Base-by-base conservation (phyloP, 2,797 vertebrate genomes). In the Telmatherina bonti region DNA sequence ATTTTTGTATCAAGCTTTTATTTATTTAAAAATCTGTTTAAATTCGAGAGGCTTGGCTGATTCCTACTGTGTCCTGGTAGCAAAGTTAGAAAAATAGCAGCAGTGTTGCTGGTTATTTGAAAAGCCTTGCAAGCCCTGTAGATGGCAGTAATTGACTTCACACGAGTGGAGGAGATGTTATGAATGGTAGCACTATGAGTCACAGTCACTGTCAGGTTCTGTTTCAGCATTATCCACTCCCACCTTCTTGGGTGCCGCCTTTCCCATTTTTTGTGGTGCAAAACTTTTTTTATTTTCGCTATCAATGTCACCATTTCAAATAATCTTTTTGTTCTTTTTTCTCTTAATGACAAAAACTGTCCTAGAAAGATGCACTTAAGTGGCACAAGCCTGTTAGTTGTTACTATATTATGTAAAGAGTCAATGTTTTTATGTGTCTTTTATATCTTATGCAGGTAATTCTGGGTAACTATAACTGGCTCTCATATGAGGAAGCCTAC, bases 381-480 rank as follows among this genome's bases (percentile, higher is more conserved):
- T 16, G 26, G 1, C 64, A 6, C 2, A 20, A 7, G 0, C 20
- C 16, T 62, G 41, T 41, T 38, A 15, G 24, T 11, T 12, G 10
- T 36, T 56, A 15, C 24, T 54, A 24, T 24, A 36, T n/a, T 27
- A 22, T 35, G 53, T 29, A 47, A n/a, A 27, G 7, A 31, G 30
- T 33, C 52, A 45, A 69, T 56, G 60, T 24, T 30, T 5, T 53
- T 62, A 2, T 67, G 2, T 33, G 12, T 8, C 6, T 53, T 33
- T 58, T 15, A 7, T 81, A 29, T 75, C 70, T 15, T 71, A 15
- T 60, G 15, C 49, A 99, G 98, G 97, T 99, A 30, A 97, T 99
- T 89, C 94, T 99, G 49, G 98, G 98, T 47, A 93, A 96, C 43
- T 99, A 99, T 79, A 94, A 95, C 81, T 99, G 98, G 98, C 92